Conservation (phyloP, 2,797 vertebrate species). For the Trichosurus vulpecula region DNA sequence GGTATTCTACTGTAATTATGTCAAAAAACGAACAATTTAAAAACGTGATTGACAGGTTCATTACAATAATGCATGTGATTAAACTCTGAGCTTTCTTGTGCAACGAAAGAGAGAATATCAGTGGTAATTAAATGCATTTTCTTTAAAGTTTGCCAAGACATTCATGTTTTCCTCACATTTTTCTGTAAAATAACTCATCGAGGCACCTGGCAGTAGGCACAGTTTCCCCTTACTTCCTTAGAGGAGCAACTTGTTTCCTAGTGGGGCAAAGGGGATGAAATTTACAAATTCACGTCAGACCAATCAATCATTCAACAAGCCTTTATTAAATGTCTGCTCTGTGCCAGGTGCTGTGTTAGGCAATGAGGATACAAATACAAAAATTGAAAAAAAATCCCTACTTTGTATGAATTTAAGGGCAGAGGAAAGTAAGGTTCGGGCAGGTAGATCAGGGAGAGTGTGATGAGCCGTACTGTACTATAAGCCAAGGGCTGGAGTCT, state of each 20-base stretch:
- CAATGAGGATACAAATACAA: neutral
- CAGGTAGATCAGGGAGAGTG: neutral
- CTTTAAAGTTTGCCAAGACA: constrained; percentile 82
- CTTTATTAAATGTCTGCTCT: neutral
- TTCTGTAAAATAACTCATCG: constrained; percentile 60
- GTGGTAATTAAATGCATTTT: constrained; percentile 83
- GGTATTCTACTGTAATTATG: constrained; percentile 84
- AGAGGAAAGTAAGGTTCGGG: neutral
- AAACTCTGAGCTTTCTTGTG: constrained; percentile 81
- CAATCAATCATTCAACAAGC: neutral
- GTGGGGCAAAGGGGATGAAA: neutral
- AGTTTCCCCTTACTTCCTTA: neutral
- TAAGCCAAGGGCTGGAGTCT: neutral
- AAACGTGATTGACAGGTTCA: constrained; percentile 85
- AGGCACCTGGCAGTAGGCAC: constrained; percentile 67
- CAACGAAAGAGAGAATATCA: constrained; percentile 78
- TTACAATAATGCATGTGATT: constrained; percentile 85
- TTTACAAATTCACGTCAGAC: neutral
- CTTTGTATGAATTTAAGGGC: neutral
- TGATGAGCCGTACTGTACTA: neutral
- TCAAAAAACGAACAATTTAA: constrained; percentile 84
- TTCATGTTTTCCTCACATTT: constrained; percentile 71
- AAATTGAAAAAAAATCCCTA: neutral
- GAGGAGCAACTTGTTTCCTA: neutral
- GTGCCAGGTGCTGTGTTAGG: neutral